Evolutionary conservation across 2,888 invertebrate genomes (phyloP).

Genomic region (Lasius fuliginosus): DNA sequence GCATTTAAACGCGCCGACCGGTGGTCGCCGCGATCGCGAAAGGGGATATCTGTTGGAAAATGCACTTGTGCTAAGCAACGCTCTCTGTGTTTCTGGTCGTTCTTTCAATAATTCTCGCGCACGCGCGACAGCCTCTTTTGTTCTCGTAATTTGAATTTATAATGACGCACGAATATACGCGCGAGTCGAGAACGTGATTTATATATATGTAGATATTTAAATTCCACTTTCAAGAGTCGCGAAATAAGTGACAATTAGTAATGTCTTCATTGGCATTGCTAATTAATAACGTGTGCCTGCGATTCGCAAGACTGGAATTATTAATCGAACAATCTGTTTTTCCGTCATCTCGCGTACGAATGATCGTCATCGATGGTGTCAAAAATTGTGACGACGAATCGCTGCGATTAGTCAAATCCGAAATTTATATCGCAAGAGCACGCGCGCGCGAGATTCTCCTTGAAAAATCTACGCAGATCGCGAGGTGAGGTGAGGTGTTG

Average conservation of each 20-base stretch:
- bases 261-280: neutral
- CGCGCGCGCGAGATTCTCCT: constrained; percentile 38
- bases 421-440: neutral
- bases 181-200: neutral
- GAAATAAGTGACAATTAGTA: neutral
- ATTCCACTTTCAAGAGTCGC: neutral
- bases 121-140: constrained; percentile 7
- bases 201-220: constrained; percentile 2
- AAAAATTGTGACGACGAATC: neutral
- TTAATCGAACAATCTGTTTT: neutral
- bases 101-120: neutral
- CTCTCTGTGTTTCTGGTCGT: neutral
- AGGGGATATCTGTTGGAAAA: neutral
- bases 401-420: neutral
- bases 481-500: constrained; percentile 24
- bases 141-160: constrained; percentile 23
- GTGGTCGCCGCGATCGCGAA: neutral
- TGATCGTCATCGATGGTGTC: neutral
- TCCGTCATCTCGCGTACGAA: neutral
- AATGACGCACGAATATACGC: neutral
- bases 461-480: constrained; percentile 55
- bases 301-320: neutral
- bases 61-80: neutral
- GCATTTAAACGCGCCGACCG: neutral
- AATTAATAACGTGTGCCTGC: neutral